Evolutionary conservation across 2,888 invertebrate genomes (phyloP).

Genomic region (Phyllotreta cruciferae): DNA sequence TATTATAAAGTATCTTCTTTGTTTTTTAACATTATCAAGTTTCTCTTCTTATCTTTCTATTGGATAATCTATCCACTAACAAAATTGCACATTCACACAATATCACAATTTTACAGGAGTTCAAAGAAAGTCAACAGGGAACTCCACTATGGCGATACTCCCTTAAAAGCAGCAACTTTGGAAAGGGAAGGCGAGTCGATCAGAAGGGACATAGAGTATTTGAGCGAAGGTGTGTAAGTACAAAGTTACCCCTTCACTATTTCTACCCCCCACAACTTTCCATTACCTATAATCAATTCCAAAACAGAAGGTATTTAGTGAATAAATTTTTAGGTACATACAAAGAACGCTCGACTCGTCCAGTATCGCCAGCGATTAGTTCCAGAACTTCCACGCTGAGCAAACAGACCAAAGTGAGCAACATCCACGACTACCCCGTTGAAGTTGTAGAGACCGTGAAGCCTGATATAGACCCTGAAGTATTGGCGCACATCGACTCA

Average conservation of each 20-base stretch:
- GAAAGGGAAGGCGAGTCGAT: slow-evolving; percentile 52
- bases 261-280: neutral
- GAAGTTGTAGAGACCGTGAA: slow-evolving; percentile 56
- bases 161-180: slow-evolving; percentile 51
- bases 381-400: slow-evolving; percentile 55
- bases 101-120: slow-evolving; percentile 14
- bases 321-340: slow-evolving; percentile 48
- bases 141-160: slow-evolving; percentile 56
- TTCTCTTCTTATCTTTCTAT: no score
- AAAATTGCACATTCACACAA: no score
- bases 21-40: no score
- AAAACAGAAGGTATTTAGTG: no score
- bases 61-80: no score
- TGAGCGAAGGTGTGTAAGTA: slow-evolving; percentile 49
- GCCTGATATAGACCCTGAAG: slow-evolving; percentile 59
- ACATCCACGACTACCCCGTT: slow-evolving; percentile 55
- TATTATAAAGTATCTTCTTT: no score
- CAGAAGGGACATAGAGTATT: slow-evolving; percentile 51
- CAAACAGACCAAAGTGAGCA: slow-evolving; percentile 56
- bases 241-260: neutral
- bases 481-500: slow-evolving; percentile 58
- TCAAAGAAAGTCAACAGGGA: slow-evolving; percentile 55
- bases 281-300: no score
- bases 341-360: slow-evolving; percentile 53
- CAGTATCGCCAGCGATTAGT: slow-evolving; percentile 52